Base-by-base conservation (phyloP, 2,113 vertebrate genomes). In the Thomomys bottae region DNA sequence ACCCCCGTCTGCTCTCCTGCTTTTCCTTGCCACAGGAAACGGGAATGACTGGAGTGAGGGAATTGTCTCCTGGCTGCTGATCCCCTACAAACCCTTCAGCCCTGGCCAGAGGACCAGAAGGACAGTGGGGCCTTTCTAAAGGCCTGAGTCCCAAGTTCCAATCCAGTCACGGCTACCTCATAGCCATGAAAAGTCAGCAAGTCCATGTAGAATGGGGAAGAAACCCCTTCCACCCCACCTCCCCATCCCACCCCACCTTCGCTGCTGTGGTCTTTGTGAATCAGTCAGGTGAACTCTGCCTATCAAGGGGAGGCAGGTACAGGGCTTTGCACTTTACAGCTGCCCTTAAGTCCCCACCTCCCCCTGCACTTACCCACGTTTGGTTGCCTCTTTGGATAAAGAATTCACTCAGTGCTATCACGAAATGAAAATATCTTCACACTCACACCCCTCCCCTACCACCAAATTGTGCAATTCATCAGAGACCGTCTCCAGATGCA, bases 61-160 rank as follows among this genome's bases (percentile, higher is more conserved):
- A 1, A 2, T 1, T 3, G 5, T 72, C 72, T 54, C 32, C 82
- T 26, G 64, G n/a, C 15, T 8, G 9, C 0, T 1, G 15, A 40
- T 15, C 23, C 3, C 15, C 4, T 54, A 15, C 18, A 73, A 84
- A 32, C 15, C 32, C 32, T 21, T 64, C n/a, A 3, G 14, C 42
- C 36, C 42, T 28, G 24, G 64, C 34, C 21, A 10, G 4, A 21
- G 57, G 40, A 68, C 36, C 28, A 21, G 28, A 76, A 82, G 63
- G 38, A 30, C 59, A 66, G 36, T 20, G 32, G 1, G 36, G 8
- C 4, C 32, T 15, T n/a, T 84, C 5, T 26, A 77, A 84, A 57
- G 54, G 26, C 26, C 12, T 76, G 36, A 3, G 36, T 72, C 42
- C 26, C 28, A 21, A 42, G 12, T 66, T 45, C 45, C 34, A n/a